Percentiles rank a stretch among this genome's conserved stretches.
Evolutionary conservation across 2,888 invertebrate genomes (phyloP).

Genomic region (Coremacera marginata): DNA sequence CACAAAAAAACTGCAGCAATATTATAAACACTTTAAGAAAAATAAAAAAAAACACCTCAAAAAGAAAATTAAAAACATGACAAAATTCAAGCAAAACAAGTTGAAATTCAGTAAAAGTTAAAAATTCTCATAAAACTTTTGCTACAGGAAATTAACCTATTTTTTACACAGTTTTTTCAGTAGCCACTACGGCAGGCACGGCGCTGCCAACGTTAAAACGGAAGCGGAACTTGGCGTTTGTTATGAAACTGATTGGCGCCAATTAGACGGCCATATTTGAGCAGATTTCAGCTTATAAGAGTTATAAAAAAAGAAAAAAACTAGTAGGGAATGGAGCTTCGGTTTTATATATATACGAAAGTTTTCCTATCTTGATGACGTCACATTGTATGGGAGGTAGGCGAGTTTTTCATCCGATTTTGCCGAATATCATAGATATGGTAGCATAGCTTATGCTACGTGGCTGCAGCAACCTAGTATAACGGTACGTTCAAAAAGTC

Average conservation of each 20-base stretch:
- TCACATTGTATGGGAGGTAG: no score
- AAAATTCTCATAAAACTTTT: slow-evolving; percentile 10
- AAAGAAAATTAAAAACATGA: background rate
- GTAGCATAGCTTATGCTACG: no score
- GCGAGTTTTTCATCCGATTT: no score
- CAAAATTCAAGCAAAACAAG: background rate
- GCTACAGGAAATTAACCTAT: slow-evolving; percentile 7
- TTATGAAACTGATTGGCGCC: slow-evolving; percentile 50
- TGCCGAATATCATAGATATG: no score
- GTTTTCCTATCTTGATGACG: no score
- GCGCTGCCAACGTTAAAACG: background rate
- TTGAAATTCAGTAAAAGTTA: background rate
- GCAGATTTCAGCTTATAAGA: no score
- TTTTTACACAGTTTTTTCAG: background rate
- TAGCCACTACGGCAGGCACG: background rate
- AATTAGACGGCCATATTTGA: slow-evolving; percentile 55
- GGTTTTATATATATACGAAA: no score
- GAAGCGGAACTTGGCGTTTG: slow-evolving; percentile 52
- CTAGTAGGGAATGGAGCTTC: no score
- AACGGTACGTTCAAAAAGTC: no score
- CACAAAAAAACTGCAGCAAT: background rate
- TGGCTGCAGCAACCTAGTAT: no score
- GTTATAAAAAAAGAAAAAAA: no score
- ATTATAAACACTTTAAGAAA: background rate
- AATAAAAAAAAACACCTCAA: background rate